Base-by-base conservation (phyloP, 1,140 invertebrate species). In the Trichoplusia ni region DNA sequence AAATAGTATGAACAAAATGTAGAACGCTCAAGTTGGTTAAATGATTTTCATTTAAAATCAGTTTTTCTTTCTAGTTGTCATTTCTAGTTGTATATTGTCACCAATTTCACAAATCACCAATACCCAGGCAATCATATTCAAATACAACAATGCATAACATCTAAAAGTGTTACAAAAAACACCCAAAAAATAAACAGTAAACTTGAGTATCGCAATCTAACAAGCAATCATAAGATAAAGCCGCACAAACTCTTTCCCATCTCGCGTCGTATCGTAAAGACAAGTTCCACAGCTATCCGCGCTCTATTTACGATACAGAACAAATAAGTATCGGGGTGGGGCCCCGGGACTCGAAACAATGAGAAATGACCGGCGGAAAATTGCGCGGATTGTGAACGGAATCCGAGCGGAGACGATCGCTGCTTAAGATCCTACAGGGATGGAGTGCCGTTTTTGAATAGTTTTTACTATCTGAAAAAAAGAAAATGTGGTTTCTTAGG, bases 331-430 rank as follows among this genome's bases (percentile, higher is more conserved):
- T 81, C 72, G 77, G 72, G 8, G 69, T 62, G 73, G 71, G 74
- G 71, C 59, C 44, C 60, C 60, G 21, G 64, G 61, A 69, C 33
- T 71, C 27, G 74, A 72, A 89, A 88, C 85, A 84, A 87, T 90
- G 87, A 90, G 81, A 90, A 88, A 90, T 90, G 87, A 90, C 84
- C 85, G 84, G 69, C 74, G 85, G 83, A 84, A 90, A 89, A 90
- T 90, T 90, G 87, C 79, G 70, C 73, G 79, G 81, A 85, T 87
- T 81, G n/a, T 68, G 56, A 71, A 63, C 65, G 73, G 73, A 37
- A 86, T 83, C 81, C 75, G 72, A 37, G 47, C 67, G 67, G 51
- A 53, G 71, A 75, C 70, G 58, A 75, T 74, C 69, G 68, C 54
- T 47, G 63, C 46, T 77, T 69, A 56, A 70, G 67, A 67, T 40